Evolutionary conservation across 2,113 vertebrate genomes (phyloP).

Genomic region (Trachemys scripta): DNA sequence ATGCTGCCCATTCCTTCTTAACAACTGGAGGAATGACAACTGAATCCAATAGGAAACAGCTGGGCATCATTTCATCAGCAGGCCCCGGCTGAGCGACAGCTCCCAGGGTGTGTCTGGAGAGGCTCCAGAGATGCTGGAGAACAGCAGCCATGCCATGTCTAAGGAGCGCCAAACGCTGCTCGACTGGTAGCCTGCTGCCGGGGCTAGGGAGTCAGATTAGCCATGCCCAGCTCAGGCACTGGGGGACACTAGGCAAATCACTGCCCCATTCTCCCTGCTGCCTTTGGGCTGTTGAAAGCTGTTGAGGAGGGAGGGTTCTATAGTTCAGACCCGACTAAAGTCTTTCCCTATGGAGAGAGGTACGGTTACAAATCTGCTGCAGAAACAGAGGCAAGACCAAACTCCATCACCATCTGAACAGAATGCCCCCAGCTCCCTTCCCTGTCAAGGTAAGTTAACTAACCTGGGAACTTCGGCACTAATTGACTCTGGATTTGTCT

Average conservation of each 20-base stretch:
- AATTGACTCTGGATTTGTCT: accelerated
- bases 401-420: no score
- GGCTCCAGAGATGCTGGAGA: not conserved
- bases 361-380: not conserved
- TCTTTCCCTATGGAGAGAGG: not conserved
- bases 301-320: not conserved
- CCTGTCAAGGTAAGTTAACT: accelerated
- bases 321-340: not conserved
- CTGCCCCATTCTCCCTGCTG: not conserved
- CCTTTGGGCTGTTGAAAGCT: no score
- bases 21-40: accelerated
- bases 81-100: not conserved
- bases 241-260: not conserved
- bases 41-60: not conserved
- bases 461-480: not conserved
- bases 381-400: not conserved
- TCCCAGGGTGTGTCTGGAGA: not conserved
- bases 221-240: no score
- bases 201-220: not conserved
- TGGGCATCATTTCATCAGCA: no score
- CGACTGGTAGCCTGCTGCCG: no score
- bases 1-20: accelerated
- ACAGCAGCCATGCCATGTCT: not conserved
- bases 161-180: not conserved
- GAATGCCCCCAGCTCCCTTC: not conserved